Percentiles rank a stretch among this genome's conserved stretches.
Evolutionary conservation across 2,888 invertebrate genomes (phyloP).

Genomic region (Drosophila recens): DNA sequence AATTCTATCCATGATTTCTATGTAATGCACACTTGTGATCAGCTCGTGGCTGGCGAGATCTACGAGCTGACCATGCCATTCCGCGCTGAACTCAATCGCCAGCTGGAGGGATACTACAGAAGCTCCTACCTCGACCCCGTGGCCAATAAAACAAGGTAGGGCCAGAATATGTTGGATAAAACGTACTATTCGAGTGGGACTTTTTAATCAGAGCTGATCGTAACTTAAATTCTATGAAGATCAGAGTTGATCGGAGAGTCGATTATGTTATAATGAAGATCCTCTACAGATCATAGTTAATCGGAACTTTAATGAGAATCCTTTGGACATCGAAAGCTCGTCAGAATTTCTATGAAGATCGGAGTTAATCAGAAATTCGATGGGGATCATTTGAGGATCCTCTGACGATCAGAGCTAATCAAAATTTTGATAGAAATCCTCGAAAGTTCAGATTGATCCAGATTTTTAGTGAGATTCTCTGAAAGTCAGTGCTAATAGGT

Average conservation of each 20-base stretch:
- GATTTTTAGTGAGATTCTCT: not conserved
- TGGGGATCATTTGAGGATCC: too few species aligned
- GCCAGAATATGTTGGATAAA: not conserved
- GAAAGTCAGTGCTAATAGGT: not conserved
- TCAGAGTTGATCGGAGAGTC: not conserved
- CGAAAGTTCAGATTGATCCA: not conserved
- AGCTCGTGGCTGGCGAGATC: slow-evolving; percentile 85
- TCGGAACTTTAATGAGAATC: not conserved
- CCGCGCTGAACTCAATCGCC: slow-evolving; percentile 87
- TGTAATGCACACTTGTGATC: slow-evolving; percentile 86
- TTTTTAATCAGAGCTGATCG: not conserved
- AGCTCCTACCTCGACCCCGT: slow-evolving; percentile 88
- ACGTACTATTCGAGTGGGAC: not conserved
- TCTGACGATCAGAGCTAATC: not conserved
- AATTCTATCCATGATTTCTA: slow-evolving; percentile 87
- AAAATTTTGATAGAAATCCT: not conserved
- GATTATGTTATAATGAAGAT: too few species aligned
- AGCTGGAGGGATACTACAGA: slow-evolving; percentile 90
- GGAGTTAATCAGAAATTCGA: too few species aligned
- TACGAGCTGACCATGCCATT: slow-evolving; percentile 88
- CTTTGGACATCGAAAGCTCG: not conserved
- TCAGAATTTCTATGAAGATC: not conserved
- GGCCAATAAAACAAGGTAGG: slow-evolving; percentile 85
- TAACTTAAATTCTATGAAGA: not conserved
- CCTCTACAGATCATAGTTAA: not conserved